Percentiles rank a stretch among this genome's conserved stretches.
Evolutionary conservation across 2,113 vertebrate species (phyloP).

Genomic region (Platichthys flesus): DNA sequence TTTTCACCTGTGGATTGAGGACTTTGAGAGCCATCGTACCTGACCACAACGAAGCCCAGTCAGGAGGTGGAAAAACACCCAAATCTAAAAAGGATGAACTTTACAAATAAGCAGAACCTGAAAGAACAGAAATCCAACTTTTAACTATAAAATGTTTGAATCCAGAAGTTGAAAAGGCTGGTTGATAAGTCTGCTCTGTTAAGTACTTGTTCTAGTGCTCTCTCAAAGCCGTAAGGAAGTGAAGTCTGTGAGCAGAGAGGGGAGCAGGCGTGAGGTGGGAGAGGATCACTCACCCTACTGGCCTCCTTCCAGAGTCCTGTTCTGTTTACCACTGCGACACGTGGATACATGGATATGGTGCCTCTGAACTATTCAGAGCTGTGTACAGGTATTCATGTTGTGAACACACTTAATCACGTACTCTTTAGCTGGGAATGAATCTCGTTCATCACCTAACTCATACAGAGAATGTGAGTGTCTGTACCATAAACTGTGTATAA

Average conservation of each 20-base stretch:
- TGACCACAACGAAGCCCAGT: background rate
- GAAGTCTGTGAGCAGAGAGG: conserved; percentile 39
- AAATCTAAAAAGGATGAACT: background rate
- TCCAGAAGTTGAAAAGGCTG: background rate
- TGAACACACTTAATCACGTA: background rate
- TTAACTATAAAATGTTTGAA: background rate
- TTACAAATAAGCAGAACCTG: background rate
- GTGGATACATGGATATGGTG: background rate
- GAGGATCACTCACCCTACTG: conserved; percentile 66
- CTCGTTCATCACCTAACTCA: no score
- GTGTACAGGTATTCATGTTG: background rate
- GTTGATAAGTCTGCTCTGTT: background rate
- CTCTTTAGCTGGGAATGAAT: background rate
- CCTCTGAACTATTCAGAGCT: background rate
- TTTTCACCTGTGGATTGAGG: conserved; percentile 79
- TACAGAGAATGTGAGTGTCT: no score
- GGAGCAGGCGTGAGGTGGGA: conserved; percentile 25
- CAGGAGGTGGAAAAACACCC: background rate
- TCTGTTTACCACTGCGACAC: conserved; percentile 46
- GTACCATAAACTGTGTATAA: no score
- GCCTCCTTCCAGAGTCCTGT: conserved; percentile 53
- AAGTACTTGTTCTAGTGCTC: conserved; percentile 18
- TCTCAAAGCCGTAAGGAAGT: conserved; percentile 26
- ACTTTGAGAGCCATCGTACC: conserved; percentile 82
- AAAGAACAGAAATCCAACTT: conserved; percentile 7